Evolutionary conservation across 1,140 invertebrate species (phyloP), one percentile per base, ranked within the genome.

Genomic region (Geopemphigus sp.): DNA sequence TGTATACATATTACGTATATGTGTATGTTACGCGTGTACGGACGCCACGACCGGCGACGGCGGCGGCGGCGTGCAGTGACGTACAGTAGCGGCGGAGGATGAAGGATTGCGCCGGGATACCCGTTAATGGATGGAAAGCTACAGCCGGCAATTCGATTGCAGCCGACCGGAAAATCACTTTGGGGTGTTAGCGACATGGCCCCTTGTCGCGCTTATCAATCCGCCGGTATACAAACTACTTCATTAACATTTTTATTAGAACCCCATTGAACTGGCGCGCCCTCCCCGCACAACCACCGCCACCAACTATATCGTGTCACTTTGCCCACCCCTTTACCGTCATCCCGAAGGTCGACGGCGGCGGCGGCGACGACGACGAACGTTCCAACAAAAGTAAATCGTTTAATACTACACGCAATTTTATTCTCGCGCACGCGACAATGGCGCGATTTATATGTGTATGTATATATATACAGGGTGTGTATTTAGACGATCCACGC

Each of bases 171-270:
- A 78, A 78, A 78, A 78, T 78, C 74, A 78, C 74, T 78, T 78
- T 78, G 74, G 74, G 74, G 74, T 78, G 74, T 78, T 78, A 78
- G 74, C 74, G 74, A 78, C 74, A 63, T 78, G 74, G 54, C 74
- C 74, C 74, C 56, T 78, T 78, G 74, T 78, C 74, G 74, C 56
- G 74, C 74, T 78, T 78, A 78, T 78, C 74, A 78, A 78, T 78
- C 74, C 74, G 22, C 45, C 74, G 57, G 74, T 78, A 72, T 72
- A 78, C 74, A 78, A 78, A 78, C 74, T 78, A 78, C 74, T 78
- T 78, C 74, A 78, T 78, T 78, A 78, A 78, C 74, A 78, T 78
- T 78, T 78, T 78, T 78, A 78, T 78, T 78, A 78, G 74, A 78
- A 78, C 74, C 74, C 74, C 74, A 78, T 78, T 78, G 74, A 78